phyloP scores from a whole-genome alignment of 2,888 invertebrate genomes.

The Acanthosepion esculentum region DNA sequence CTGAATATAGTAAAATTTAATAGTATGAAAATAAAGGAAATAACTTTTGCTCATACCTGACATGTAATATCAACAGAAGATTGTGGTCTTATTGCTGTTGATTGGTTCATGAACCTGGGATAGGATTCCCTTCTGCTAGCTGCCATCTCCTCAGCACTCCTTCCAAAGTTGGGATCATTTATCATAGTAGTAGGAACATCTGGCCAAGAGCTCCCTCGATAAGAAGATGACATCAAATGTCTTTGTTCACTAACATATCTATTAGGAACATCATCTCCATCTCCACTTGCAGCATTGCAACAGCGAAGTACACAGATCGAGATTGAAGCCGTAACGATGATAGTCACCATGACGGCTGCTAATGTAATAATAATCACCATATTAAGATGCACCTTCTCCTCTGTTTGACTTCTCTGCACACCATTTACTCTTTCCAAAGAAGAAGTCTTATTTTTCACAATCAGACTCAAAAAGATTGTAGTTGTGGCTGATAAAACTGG shows the following conservation, averaged over 20 bases:
- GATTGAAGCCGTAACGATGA: neutral
- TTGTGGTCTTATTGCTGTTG: neutral
- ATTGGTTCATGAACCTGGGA: neutral
- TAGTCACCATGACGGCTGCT: neutral
- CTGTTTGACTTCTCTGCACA: neutral
- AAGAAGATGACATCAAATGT: slow-evolving; percentile 1
- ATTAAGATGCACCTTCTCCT: slow-evolving; percentile 12
- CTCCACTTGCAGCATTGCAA: slow-evolving; percentile 20
- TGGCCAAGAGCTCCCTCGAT: slow-evolving; percentile 21
- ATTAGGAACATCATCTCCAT: neutral
- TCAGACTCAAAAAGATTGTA: neutral
- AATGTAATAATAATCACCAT: slow-evolving; percentile 22
- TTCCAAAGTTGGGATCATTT: neutral
- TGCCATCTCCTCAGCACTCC: neutral
- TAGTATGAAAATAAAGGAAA: too few relatives aligned
- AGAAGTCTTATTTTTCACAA: neutral
- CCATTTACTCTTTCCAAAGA: slow-evolving; percentile 22
- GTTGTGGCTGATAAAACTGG: slow-evolving; percentile 10
- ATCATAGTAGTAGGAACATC: slow-evolving; percentile 12
- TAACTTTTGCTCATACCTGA: neutral
- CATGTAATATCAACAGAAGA: neutral
- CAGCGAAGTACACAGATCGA: neutral
- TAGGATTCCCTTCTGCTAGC: neutral
- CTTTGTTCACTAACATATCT: slow-evolving; percentile 2
- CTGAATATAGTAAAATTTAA: too few relatives aligned